Percentiles rank a stretch among this genome's conserved stretches.
Conservation (phyloP, 2,888 invertebrate species). For the Drosophila fulvimacula region DNA sequence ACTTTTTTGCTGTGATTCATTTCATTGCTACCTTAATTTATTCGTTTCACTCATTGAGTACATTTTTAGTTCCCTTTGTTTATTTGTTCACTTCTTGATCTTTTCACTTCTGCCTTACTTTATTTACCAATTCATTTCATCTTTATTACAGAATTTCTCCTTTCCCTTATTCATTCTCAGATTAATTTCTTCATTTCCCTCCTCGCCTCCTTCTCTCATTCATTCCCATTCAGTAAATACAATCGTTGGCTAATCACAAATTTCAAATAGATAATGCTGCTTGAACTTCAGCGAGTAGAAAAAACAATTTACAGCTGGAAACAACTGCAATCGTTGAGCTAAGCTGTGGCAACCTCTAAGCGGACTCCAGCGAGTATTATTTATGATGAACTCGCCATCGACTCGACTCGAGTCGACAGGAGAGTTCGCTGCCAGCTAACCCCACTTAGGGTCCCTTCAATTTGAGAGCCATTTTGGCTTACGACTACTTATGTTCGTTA, state of each 20-base stretch:
- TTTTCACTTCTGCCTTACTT: background rate
- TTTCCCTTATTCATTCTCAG: background rate
- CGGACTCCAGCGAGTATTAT: slow-evolving; percentile 6
- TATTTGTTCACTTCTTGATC: background rate
- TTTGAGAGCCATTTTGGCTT: slow-evolving; percentile 25
- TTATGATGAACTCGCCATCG: slow-evolving; percentile 2
- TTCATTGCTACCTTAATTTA: background rate
- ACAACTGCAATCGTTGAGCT: slow-evolving; percentile 3
- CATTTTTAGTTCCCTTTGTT: no score
- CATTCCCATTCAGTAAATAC: background rate
- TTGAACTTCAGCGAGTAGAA: background rate
- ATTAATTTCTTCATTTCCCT: background rate
- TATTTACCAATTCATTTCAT: background rate
- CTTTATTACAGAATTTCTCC: no score
- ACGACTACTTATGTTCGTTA: slow-evolving; percentile 17
- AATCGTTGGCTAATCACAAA: background rate
- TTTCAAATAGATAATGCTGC: slow-evolving; percentile 2
- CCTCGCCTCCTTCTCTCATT: background rate
- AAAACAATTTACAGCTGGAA: background rate
- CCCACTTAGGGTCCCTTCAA: slow-evolving; percentile 6
- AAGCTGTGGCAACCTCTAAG: background rate
- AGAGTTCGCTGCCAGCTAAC: background rate
- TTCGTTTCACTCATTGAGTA: background rate
- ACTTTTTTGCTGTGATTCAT: background rate
- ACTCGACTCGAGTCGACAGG: background rate